Evolutionary conservation across 1,140 invertebrate species (phyloP), one percentile per base, ranked within the genome.

Genomic region (Homalodisca vitripennis): DNA sequence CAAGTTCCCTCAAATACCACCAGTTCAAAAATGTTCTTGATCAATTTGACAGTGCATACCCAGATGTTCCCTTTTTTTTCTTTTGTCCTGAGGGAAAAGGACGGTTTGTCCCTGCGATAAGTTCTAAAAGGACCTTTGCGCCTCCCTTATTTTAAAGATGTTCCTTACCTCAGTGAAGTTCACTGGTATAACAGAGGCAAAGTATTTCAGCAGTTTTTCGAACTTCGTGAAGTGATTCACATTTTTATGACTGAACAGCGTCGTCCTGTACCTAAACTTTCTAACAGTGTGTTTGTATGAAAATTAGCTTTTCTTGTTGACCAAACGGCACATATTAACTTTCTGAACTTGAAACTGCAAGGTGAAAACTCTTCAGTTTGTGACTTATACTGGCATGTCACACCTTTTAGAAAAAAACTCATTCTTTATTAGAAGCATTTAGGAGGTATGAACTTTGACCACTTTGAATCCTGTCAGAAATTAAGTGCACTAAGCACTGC

Each of bases 21-120:
- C 73, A 77, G 66, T 79, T 79, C 71, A 71, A 77, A 73, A 71
- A 76, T 34, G 77, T 77, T 73, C 69, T 78, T 30, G 70, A 72
- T 66, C 74, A 77, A n/a, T n/a, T 78, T 32, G 72, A 77, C 63
- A 72, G 70, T 55, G n/a, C n/a, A n/a, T n/a, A n/a, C n/a, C n/a
- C n/a, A n/a, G n/a, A n/a, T n/a, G n/a, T n/a, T n/a, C n/a, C n/a
- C n/a, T n/a, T n/a, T n/a, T n/a, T n/a, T n/a, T n/a, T n/a, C n/a
- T n/a, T n/a, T n/a, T n/a, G n/a, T n/a, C n/a, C n/a, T n/a, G n/a
- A n/a, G n/a, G n/a, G n/a, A n/a, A n/a, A n/a, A n/a, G n/a, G n/a
- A n/a, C n/a, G n/a, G n/a, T n/a, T n/a, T n/a, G n/a, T n/a, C n/a
- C n/a, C n/a, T n/a, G n/a, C n/a, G n/a, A n/a, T n/a, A n/a, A n/a